These are phyloP conservation scores for Erpetoichthys calabaricus DNA, from an alignment of 2,797 vertebrate genomes.

Conservation along the genomic window DNA sequence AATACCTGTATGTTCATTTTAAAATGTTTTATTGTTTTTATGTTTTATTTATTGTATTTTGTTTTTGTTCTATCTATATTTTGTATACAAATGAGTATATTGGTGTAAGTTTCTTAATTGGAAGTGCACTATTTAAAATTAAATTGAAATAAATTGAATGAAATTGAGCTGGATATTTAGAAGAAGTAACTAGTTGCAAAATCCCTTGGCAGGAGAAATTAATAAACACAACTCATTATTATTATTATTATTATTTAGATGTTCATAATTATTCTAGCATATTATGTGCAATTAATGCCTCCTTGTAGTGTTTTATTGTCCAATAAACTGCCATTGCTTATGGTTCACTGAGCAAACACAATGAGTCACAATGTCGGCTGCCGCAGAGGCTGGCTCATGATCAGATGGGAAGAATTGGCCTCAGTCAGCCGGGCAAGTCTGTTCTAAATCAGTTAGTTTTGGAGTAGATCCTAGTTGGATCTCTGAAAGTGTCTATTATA, in stretches of 20 bases:
- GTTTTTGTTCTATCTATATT: no score
- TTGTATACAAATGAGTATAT: no score
- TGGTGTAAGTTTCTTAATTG: no score
- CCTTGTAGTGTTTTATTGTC: constrained; percentile 82
- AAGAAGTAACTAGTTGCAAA: no score
- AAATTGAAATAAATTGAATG: no score
- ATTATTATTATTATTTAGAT: constrained; percentile 35
- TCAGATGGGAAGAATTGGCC: constrained; percentile 42
- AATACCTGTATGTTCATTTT: no score
- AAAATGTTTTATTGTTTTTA: no score
- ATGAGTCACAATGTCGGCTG: constrained; percentile 57
- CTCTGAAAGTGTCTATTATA: constrained; percentile 61
- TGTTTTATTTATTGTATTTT: no score
- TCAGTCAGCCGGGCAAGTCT: constrained; percentile 36
- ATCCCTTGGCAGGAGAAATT: no score
- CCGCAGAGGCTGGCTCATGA: constrained; percentile 47
- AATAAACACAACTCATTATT: neutral
- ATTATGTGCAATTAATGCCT: constrained; percentile 83
- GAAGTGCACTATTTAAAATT: no score
- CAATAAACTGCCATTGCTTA: constrained; percentile 76
- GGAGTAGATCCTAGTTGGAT: constrained; percentile 62
- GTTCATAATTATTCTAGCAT: constrained; percentile 62
- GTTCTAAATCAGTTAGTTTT: constrained; percentile 67
- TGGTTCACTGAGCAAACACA: constrained; percentile 85
- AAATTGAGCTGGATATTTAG: no score